A percentile compares a stretch with the other conserved stretches of the same genome.
Conservation (phyloP, 2,113 vertebrate species). For the Apus apus region DNA sequence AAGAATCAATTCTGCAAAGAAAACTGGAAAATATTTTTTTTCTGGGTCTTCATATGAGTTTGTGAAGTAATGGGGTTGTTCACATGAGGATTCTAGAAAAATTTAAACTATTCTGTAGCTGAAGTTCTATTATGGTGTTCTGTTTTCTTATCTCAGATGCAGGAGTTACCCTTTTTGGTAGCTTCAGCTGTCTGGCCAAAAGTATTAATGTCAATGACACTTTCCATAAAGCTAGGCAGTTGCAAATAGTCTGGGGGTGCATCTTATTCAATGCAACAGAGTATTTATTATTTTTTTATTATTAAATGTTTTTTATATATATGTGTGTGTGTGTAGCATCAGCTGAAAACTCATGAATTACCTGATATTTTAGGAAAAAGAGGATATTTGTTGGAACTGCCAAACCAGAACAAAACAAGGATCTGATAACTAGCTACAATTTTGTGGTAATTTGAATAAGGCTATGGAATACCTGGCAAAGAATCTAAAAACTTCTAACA, state of each 20-base stretch:
- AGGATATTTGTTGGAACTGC: neutral
- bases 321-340: accelerated
- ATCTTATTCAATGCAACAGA: neutral
- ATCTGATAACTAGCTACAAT: neutral
- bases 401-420: neutral
- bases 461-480: neutral
- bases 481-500: neutral
- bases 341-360: neutral
- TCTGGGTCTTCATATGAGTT: neutral
- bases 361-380: neutral
- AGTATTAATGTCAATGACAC: neutral
- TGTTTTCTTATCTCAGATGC: neutral
- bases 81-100: neutral
- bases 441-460: neutral
- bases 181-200: neutral
- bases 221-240: neutral
- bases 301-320: neutral
- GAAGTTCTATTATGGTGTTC: neutral
- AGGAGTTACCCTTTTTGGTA: neutral
- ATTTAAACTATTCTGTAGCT: neutral
- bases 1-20: neutral
- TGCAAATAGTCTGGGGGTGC: neutral
- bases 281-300: too few relatives aligned
- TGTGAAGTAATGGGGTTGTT: neutral
- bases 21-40: neutral